These are phyloP conservation scores for Bubalus kerabau DNA, from an alignment of 2,113 vertebrate genomes.

Conservation along the genomic window DNA sequence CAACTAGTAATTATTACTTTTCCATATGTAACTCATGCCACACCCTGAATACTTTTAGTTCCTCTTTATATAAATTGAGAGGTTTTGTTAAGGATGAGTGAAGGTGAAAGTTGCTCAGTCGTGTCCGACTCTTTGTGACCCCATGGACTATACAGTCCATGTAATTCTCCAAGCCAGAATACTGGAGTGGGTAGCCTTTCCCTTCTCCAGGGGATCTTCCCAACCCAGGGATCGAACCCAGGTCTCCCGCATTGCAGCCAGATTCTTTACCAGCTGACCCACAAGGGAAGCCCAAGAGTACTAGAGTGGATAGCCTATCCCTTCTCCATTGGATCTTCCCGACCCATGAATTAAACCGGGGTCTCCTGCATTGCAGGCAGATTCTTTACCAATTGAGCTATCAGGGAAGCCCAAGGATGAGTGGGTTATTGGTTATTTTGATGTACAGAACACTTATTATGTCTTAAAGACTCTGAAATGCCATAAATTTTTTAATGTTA, in stretches of 20 bases:
- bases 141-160: background rate
- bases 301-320: background rate
- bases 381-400: background rate
- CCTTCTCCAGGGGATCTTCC: background rate
- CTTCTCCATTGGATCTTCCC: background rate
- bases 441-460: constrained; percentile 22
- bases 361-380: background rate
- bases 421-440: constrained; percentile 47
- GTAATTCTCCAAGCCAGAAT: background rate
- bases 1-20: background rate
- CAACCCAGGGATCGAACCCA: background rate
- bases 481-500: background rate
- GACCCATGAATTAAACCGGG: background rate
- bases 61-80: constrained; percentile 29
- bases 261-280: background rate
- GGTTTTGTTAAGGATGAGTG: background rate
- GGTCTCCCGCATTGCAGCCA: background rate
- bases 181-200: background rate
- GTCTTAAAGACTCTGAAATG: background rate
- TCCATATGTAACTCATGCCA: background rate
- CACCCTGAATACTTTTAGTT: constrained; percentile 8
- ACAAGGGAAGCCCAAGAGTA: background rate
- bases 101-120: background rate
- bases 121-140: background rate
- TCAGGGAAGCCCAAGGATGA: background rate